Percentiles rank a stretch among this genome's conserved stretches.
These are phyloP conservation scores for Pammene aurita DNA, from an alignment of 2,888 invertebrate species.

Conservation along the genomic window DNA sequence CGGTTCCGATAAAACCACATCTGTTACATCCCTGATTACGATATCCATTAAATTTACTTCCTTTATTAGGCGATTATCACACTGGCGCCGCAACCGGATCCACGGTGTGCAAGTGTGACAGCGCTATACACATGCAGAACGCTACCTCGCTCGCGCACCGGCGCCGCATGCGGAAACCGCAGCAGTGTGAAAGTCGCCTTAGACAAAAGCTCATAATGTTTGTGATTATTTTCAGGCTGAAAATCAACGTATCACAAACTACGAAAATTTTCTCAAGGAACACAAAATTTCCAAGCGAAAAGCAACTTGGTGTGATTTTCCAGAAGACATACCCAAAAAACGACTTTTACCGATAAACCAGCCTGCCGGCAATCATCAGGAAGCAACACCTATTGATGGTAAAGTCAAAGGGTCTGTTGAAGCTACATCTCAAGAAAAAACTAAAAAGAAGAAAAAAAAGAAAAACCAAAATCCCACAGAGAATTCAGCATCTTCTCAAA, in stretches of 20 bases:
- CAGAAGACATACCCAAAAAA: conserved; percentile 64
- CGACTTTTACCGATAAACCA: conserved; percentile 37
- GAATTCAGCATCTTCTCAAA: neutral
- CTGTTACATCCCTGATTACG: too few relatives aligned
- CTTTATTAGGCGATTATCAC: too few relatives aligned
- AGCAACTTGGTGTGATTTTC: conserved; percentile 83
- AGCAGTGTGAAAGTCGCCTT: too few relatives aligned
- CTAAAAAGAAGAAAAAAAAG: conserved; percentile 37
- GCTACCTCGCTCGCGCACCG: too few relatives aligned
- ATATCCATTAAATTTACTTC: too few relatives aligned
- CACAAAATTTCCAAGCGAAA: conserved; percentile 72
- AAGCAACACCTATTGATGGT: conserved; percentile 21
- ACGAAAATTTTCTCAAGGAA: conserved; percentile 79
- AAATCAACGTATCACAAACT: conserved; percentile 77
- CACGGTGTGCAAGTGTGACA: too few relatives aligned
- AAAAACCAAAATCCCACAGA: conserved; percentile 4
- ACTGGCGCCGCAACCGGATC: too few relatives aligned
- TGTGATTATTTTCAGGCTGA: conserved; percentile 66
- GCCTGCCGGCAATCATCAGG: conserved; percentile 26
- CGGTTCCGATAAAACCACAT: too few relatives aligned
- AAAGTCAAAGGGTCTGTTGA: conserved; percentile 32
- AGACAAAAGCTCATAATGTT: conserved; percentile 20
- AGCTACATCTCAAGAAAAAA: conserved; percentile 33
- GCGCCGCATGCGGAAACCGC: too few relatives aligned
- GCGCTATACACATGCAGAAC: too few relatives aligned